Percentiles rank a stretch among this genome's conserved stretches.
phyloP scores from a whole-genome alignment of 2,113 vertebrate genomes.

The Siphamia tubifer region DNA sequence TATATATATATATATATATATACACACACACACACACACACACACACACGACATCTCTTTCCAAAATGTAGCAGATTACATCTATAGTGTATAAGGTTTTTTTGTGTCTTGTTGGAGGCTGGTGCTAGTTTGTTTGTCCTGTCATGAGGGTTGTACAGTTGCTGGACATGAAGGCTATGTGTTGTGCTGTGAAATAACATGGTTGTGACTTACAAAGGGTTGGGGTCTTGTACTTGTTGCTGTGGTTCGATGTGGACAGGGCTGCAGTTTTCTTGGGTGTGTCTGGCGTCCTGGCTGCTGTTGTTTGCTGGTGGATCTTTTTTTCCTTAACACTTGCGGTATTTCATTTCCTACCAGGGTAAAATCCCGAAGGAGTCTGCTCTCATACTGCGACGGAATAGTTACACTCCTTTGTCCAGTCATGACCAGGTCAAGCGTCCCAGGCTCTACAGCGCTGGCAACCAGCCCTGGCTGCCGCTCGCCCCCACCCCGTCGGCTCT shows the following conservation, averaged over 20 bases:
- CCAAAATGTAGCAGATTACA: no score
- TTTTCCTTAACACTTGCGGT: conserved; percentile 64
- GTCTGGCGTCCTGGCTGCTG: not conserved
- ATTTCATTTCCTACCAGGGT: conserved; percentile 83
- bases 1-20: no score
- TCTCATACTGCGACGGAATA: conserved; percentile 91
- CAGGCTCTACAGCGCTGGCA: conserved; percentile 93
- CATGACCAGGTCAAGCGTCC: conserved; percentile 88
- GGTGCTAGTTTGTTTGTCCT: not conserved
- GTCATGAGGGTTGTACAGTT: not conserved
- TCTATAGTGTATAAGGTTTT: no score
- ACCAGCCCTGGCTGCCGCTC: conserved; percentile 85
- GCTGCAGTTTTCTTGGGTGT: conserved; percentile 8
- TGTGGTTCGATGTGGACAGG: not conserved
- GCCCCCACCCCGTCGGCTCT: conserved; percentile 80
- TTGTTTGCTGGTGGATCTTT: not conserved
- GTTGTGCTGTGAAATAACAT: not conserved
- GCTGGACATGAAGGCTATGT: not conserved
- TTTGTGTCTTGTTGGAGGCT: not conserved
- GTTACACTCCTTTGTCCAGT: conserved; percentile 94
- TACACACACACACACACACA: no score
- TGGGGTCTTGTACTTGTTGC: not conserved
- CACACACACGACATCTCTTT: no score
- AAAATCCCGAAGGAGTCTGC: conserved; percentile 78
- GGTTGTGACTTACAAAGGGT: not conserved